phyloP scores from a whole-genome alignment of 2,888 invertebrate species.

The Meteorus cinctellus region DNA sequence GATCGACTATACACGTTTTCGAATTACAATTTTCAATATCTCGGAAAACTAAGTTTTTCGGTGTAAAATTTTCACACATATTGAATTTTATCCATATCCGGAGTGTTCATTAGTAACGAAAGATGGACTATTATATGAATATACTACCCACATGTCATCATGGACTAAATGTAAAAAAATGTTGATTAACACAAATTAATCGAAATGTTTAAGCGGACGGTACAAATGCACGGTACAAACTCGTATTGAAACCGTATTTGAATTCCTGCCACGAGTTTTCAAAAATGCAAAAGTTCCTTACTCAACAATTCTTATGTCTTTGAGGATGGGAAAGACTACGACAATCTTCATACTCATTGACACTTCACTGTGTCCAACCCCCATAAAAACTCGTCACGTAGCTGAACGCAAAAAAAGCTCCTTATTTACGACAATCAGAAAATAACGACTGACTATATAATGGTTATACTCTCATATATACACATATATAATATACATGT shows the following conservation, averaged over 20 bases:
- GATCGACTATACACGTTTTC: no score
- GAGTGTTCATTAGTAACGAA: no score
- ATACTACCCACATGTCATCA: no score
- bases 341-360: neutral
- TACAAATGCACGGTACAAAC: slow-evolving; percentile 26
- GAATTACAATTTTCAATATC: no score
- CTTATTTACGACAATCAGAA: slow-evolving; percentile 12
- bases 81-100: no score
- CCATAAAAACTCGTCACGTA: slow-evolving; percentile 35
- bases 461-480: slow-evolving; percentile 20
- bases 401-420: slow-evolving; percentile 26
- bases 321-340: neutral
- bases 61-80: no score
- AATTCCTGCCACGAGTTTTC: slow-evolving; percentile 34
- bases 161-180: no score
- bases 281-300: slow-evolving; percentile 40
- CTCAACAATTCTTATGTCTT: slow-evolving; percentile 32
- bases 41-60: no score
- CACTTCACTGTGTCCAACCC: slow-evolving; percentile 3
- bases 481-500: slow-evolving; percentile 13
- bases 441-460: slow-evolving; percentile 26
- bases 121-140: no score
- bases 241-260: slow-evolving; percentile 29
- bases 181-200: no score
- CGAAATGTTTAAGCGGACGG: no score